These are phyloP conservation scores for Balanococcus diminutus DNA, from an alignment of 2,888 invertebrate genomes.

Conservation along the genomic window DNA sequence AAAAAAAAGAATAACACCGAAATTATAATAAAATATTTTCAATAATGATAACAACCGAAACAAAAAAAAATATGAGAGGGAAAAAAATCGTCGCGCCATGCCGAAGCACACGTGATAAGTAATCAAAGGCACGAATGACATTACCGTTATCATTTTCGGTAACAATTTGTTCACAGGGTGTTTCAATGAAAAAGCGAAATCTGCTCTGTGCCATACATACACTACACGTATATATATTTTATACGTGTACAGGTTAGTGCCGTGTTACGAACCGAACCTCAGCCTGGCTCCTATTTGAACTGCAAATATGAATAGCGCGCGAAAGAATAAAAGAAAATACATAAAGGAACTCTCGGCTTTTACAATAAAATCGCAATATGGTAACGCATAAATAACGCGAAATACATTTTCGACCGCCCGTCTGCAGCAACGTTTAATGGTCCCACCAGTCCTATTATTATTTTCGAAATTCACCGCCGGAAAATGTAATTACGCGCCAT, in stretches of 20 bases:
- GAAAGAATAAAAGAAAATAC: constrained; percentile 31
- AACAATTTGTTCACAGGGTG: constrained; percentile 23
- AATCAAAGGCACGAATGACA: constrained; percentile 14
- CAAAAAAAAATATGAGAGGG: neutral
- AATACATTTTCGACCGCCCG: constrained; percentile 27
- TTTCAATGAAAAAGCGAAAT: constrained; percentile 23
- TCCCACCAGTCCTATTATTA: constrained; percentile 31
- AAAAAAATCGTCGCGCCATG: neutral
- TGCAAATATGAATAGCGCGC: constrained; percentile 31
- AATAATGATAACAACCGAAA: neutral
- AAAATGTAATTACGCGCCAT: constrained; percentile 31
- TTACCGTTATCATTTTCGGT: constrained; percentile 21
- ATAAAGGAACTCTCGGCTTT: constrained; percentile 31
- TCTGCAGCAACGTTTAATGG: constrained; percentile 31
- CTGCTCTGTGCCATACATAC: neutral
- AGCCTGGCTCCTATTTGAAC: constrained; percentile 1
- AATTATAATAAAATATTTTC: neutral
- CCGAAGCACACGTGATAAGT: neutral
- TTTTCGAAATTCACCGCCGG: constrained; percentile 27
- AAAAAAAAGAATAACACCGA: neutral
- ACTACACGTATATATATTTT: neutral
- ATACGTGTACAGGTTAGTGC: constrained; percentile 23
- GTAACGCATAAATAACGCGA: constrained; percentile 31
- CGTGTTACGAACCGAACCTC: constrained; percentile 1
- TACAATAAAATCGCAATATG: constrained; percentile 31